Evolutionary conservation across 2,888 invertebrate genomes (phyloP).

Genomic region (Epiblema foenella): DNA sequence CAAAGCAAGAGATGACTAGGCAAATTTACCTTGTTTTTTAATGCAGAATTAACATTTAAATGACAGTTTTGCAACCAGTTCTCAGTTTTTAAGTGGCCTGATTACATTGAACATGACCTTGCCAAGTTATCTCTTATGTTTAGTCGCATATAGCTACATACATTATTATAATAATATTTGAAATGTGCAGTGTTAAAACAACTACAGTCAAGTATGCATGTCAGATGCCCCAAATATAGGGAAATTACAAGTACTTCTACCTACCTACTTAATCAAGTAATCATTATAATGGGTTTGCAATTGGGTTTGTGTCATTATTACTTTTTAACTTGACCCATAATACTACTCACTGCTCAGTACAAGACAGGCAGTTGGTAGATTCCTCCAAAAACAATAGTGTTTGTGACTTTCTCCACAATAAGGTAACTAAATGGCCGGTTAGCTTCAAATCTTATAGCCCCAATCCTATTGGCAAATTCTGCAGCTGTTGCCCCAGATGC

Average conservation of each 20-base stretch:
- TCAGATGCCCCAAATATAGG: not conserved
- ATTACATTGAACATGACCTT: slow-evolving; percentile 29
- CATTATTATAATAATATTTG: not conserved
- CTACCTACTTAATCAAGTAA: too few relatives aligned
- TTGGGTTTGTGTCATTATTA: too few relatives aligned
- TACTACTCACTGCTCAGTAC: slow-evolving; percentile 55
- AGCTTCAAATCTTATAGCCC: slow-evolving; percentile 85
- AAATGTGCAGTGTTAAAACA: not conserved
- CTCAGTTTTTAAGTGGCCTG: not conserved
- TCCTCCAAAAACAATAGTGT: slow-evolving; percentile 77
- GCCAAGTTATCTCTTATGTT: slow-evolving; percentile 10
- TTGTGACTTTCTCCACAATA: slow-evolving; percentile 86
- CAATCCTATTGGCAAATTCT: slow-evolving; percentile 80
- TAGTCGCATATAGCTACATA: not conserved
- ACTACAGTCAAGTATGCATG: not conserved
- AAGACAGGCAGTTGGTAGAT: slow-evolving; percentile 69
- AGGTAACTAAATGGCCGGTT: slow-evolving; percentile 88
- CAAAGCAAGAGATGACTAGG: too few relatives aligned
- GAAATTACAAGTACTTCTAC: too few relatives aligned
- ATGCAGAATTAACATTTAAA: slow-evolving; percentile 4
- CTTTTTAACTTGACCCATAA: not conserved
- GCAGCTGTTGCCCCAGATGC: slow-evolving; percentile 86
- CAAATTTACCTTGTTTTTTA: slow-evolving; percentile 17
- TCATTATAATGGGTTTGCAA: too few relatives aligned
- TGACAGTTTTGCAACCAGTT: slow-evolving; percentile 19